Percentiles rank a stretch among this genome's conserved stretches.
These are phyloP conservation scores for Uropsilus gracilis DNA, from an alignment of 2,113 vertebrate genomes.

Conservation along the genomic window DNA sequence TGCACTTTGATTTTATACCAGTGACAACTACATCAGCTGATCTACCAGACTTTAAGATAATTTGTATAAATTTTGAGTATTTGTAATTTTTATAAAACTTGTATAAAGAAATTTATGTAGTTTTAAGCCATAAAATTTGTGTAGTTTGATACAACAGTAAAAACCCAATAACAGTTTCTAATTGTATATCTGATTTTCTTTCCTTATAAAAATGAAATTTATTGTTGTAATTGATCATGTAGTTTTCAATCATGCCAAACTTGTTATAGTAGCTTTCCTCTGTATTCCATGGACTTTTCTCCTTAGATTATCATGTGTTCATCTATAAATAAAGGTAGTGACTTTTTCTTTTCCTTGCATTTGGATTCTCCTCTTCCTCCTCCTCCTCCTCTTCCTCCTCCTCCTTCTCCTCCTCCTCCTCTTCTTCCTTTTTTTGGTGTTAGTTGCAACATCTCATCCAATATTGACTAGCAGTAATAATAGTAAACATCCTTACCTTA, in stretches of 20 bases:
- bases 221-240: neutral
- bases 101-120: neutral
- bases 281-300: neutral
- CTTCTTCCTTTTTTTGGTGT: neutral
- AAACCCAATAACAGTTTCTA: neutral
- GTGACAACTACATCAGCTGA: neutral
- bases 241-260: neutral
- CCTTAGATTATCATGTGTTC: neutral
- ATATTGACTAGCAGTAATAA: neutral
- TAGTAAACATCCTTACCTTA: neutral
- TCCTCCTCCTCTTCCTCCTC: too few relatives aligned
- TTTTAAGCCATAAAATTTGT: neutral
- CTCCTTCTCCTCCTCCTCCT: neutral
- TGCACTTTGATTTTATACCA: neutral
- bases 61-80: too few relatives aligned
- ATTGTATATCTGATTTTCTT: slow-evolving; percentile 11
- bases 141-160: neutral
- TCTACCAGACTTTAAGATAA: neutral
- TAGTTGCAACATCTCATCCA: neutral
- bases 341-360: neutral
- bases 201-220: neutral
- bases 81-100: too few relatives aligned
- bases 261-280: neutral
- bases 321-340: neutral
- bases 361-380: neutral